Conservation (phyloP, 1,140 invertebrate species). For the Geopemphigus sp. region DNA sequence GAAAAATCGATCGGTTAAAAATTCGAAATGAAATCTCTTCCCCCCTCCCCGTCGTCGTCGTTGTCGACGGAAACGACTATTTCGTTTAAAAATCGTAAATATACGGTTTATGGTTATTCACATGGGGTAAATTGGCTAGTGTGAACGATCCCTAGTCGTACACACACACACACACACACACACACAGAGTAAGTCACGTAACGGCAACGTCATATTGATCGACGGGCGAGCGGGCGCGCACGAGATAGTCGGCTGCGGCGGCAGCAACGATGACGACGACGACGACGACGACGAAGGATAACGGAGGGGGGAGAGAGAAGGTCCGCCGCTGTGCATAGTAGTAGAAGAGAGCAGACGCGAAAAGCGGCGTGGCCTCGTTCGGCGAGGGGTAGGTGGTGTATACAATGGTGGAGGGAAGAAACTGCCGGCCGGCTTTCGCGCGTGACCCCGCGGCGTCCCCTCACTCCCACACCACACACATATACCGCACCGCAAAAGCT, state of each 20-base stretch:
- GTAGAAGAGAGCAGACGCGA: neutral
- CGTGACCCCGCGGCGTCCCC: neutral
- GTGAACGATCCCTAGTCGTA: conserved; percentile 20
- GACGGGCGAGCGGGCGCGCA: conserved; percentile 2
- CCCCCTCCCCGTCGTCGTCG: too few species aligned
- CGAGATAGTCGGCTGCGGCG: conserved; percentile 28
- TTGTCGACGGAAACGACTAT: too few species aligned
- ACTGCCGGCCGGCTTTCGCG: conserved; percentile 42
- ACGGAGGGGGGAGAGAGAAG: neutral
- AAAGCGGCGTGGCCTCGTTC: neutral
- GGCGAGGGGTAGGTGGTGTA: too few species aligned
- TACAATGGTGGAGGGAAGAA: neutral
- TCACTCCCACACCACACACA: neutral
- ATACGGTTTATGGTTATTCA: neutral
- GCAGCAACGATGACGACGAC: neutral
- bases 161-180: too few species aligned
- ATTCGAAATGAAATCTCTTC: neutral
- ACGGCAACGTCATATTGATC: conserved; percentile 41
- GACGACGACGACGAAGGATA: neutral
- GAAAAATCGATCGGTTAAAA: neutral
- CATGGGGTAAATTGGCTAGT: neutral
- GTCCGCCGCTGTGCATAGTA: neutral
- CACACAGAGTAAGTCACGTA: conserved; percentile 21
- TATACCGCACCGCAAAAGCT: conserved; percentile 27
- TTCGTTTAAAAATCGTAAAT: neutral